Evolutionary conservation across 2,888 invertebrate species (phyloP), one percentile per base, ranked within the genome.

Genomic region (Drosophila flavopinicola): DNA sequence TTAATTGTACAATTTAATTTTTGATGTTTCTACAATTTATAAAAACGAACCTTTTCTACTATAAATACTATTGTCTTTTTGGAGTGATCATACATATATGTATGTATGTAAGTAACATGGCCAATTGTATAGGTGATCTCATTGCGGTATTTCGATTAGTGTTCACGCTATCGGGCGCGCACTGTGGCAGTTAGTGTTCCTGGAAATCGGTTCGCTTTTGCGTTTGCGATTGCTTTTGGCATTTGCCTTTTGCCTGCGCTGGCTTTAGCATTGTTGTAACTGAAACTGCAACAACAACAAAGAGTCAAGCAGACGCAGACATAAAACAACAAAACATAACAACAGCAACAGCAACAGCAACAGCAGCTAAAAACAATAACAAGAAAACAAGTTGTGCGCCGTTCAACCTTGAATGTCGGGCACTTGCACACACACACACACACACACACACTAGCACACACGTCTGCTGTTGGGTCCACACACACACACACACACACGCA

Each of bases 341-440:
- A 70, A 66, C 27, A 53, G 54, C 39, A 67, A 41, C 68, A 72
- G 56, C 44, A 71, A 53, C 41, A 65, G 29, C 30, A 66, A n/a
- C n/a, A n/a, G n/a, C n/a, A n/a, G n/a, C n/a, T n/a, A n/a, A 52
- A 39, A 75, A 67, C 52, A 69, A 78, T 42, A 70, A 47, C 53
- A 75, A 65, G 66, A 75, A 75, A 71, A 71, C 72, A 75, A 75
- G 76, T 84, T 77, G 71, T 66, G 72, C 66, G 69, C 54, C 78
- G 68, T 67, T 67, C 77, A 86, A 83, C 83, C 83, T 83, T 83
- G 83, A 83, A 83, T 85, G 82, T 85, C 83, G 83, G 87, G 70
- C 83, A 83, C 67, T 76, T 65, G 66, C 64, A 75, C 66, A 75
- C 58, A 44, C 45, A 47, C 13, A 49, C 20, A 41, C 38, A 24